A percentile compares a stretch with the other conserved stretches of the same genome.
Evolutionary conservation across 2,797 vertebrate species (phyloP).

Genomic region (Thalassophryne amazonica): DNA sequence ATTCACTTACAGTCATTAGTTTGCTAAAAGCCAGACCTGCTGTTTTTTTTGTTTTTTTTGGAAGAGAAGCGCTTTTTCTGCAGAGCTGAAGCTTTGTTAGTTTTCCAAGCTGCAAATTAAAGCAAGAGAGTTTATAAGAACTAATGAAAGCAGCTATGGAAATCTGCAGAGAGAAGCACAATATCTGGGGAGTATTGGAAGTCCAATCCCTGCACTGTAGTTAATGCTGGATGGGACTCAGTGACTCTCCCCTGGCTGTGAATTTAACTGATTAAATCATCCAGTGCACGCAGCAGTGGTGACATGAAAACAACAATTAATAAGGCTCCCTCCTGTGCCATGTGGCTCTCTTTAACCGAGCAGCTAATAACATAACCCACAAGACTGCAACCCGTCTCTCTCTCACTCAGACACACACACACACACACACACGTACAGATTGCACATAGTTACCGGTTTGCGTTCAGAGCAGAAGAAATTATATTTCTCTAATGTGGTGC

Average conservation of each 20-base stretch:
- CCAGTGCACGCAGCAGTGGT: slow-evolving; percentile 79
- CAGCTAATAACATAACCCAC: slow-evolving; percentile 87
- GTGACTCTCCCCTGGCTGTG: slow-evolving; percentile 76
- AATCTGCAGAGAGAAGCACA: slow-evolving; percentile 61
- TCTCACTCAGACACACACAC: slow-evolving; percentile 37
- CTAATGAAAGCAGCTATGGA: slow-evolving; percentile 63
- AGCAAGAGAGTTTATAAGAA: slow-evolving; percentile 69
- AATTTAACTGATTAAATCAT: slow-evolving; percentile 92
- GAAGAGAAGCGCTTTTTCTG: slow-evolving; percentile 53
- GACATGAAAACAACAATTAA: slow-evolving; percentile 90
- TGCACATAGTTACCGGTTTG: slow-evolving; percentile 51
- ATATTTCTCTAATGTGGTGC: slow-evolving; percentile 28
- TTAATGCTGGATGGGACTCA: slow-evolving; percentile 77
- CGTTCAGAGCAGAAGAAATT: slow-evolving; percentile 35
- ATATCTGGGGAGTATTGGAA: slow-evolving; percentile 65
- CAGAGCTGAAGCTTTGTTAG: slow-evolving; percentile 66
- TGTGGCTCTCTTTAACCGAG: slow-evolving; percentile 82
- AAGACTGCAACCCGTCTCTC: slow-evolving; percentile 72
- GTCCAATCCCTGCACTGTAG: slow-evolving; percentile 70
- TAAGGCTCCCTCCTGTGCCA: slow-evolving; percentile 80
- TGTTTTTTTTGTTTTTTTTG: slow-evolving; percentile 15
- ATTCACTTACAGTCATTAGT: slow-evolving; percentile 65
- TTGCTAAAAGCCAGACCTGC: slow-evolving; percentile 55
- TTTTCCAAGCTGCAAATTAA: slow-evolving; percentile 63
- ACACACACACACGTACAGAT: slow-evolving; percentile 40